phyloP scores from a whole-genome alignment of 1,140 invertebrate genomes.

The Lepidurus packardi region DNA sequence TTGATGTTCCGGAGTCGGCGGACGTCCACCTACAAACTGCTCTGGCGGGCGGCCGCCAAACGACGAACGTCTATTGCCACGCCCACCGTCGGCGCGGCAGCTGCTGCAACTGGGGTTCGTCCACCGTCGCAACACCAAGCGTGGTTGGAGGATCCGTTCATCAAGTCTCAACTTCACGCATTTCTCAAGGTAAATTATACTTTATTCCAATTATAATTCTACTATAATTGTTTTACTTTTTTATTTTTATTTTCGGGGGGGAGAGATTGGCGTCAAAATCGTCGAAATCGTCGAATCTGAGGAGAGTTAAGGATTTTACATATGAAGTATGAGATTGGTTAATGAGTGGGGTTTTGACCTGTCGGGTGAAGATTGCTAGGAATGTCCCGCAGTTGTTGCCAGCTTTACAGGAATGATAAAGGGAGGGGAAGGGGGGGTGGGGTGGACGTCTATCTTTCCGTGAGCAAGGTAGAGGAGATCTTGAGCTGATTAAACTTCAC shows the following conservation, averaged over 20 bases:
- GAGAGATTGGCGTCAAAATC: no score
- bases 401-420: not conserved
- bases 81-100: constrained; percentile 36
- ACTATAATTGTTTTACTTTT: no score
- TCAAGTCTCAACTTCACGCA: not conserved
- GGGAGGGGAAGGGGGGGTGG: not conserved
- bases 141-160: constrained; percentile 33
- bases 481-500: constrained; percentile 10
- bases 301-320: not conserved
- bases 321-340: not conserved
- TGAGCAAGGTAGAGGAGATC: constrained; percentile 7
- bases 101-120: constrained; percentile 37
- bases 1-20: constrained; percentile 68
- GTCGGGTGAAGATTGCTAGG: constrained; percentile 9
- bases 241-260: no score
- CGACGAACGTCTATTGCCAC: constrained; percentile 40
- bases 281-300: not conserved
- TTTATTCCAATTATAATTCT: no score
- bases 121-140: constrained; percentile 29
- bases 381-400: constrained; percentile 17
- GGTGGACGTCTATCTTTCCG: not conserved
- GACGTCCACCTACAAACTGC: constrained; percentile 57
- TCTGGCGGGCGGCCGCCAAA: constrained; percentile 56
- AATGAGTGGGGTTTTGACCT: constrained; percentile 4
- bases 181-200: not conserved